Evolutionary conservation across 1,140 invertebrate species (phyloP).

Genomic region (Campodea augens): DNA sequence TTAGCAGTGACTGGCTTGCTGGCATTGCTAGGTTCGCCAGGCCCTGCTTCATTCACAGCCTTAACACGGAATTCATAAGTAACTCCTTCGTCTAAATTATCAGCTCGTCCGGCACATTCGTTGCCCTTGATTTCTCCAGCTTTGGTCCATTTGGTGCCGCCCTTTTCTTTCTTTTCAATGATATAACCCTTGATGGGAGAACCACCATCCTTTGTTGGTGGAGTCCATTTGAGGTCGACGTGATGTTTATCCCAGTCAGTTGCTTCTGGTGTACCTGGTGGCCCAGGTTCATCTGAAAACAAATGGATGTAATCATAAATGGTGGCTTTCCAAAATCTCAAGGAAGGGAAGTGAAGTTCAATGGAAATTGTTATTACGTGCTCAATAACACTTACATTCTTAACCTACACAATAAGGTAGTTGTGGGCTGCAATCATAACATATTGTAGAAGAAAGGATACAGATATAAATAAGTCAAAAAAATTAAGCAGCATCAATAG

Average conservation of each 20-base stretch:
- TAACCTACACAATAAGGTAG: too few species aligned
- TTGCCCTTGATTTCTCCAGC: slow-evolving; percentile 54
- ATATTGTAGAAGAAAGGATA: too few species aligned
- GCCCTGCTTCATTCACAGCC: slow-evolving; percentile 58
- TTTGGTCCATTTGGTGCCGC: slow-evolving; percentile 66
- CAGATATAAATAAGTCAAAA: too few species aligned
- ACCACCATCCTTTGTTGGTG: slow-evolving; percentile 73
- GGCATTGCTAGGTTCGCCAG: slow-evolving; percentile 53
- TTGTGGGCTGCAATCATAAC: too few species aligned
- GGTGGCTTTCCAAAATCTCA: too few species aligned
- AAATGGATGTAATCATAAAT: slow-evolving; percentile 10
- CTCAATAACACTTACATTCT: too few species aligned
- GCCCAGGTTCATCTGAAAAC: slow-evolving; percentile 62
- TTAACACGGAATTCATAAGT: slow-evolving; percentile 75
- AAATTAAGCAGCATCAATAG: too few species aligned
- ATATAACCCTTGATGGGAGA: slow-evolving; percentile 83
- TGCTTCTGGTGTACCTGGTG: slow-evolving; percentile 69
- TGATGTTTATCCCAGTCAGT: slow-evolving; percentile 89
- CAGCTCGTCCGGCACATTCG: slow-evolving; percentile 56
- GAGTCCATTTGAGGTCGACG: slow-evolving; percentile 79
- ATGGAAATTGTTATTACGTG: too few species aligned
- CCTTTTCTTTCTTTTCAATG: slow-evolving; percentile 84
- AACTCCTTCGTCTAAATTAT: slow-evolving; percentile 61
- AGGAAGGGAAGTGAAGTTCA: too few species aligned
- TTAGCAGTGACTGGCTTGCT: slow-evolving; percentile 58